These are phyloP conservation scores for Branchellion lobata DNA, from an alignment of 2,888 invertebrate genomes.

Conservation along the genomic window DNA sequence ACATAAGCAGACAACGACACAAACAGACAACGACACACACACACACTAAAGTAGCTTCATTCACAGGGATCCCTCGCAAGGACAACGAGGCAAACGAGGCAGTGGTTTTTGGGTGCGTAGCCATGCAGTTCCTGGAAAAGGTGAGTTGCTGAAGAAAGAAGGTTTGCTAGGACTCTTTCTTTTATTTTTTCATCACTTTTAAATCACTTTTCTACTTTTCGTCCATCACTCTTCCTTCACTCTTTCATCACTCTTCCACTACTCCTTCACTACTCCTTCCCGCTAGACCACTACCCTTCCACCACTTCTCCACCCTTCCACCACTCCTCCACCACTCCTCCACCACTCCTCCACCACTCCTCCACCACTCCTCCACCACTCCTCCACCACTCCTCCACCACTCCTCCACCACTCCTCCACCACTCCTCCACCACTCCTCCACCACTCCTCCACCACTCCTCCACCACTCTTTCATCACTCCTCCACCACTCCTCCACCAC, in stretches of 20 bases:
- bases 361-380: no score
- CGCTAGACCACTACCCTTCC: background rate
- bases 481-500: background rate
- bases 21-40: no score
- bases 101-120: slow-evolving; percentile 90
- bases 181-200: background rate
- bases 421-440: no score
- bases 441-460: background rate
- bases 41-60: no score
- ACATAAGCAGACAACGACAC: no score
- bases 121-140: slow-evolving; percentile 86
- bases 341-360: background rate
- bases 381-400: no score
- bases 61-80: slow-evolving; percentile 79
- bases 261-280: no score
- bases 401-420: no score
- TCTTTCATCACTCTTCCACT: no score
- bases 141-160: slow-evolving; percentile 57
- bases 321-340: background rate
- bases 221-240: no score
- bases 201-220: no score
- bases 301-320: no score
- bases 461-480: background rate
- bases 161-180: background rate
- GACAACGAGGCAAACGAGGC: slow-evolving; percentile 96